phyloP scores from a whole-genome alignment of 2,113 vertebrate genomes.

The Pterocles gutturalis region DNA sequence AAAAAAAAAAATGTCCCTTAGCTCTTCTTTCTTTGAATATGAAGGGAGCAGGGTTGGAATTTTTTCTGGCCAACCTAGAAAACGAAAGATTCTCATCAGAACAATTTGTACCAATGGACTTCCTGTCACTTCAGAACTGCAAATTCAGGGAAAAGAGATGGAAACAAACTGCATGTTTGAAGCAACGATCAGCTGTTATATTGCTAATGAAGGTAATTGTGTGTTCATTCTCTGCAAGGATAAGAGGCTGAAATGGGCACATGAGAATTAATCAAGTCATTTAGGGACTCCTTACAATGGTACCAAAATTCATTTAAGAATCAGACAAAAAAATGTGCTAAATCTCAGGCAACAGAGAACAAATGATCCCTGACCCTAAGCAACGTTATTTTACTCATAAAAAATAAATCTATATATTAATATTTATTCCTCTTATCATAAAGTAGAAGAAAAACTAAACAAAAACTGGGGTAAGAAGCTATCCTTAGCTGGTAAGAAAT shows the following conservation, averaged over 20 bases:
- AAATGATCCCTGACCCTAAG: background rate
- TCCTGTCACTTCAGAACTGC: background rate
- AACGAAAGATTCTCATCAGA: background rate
- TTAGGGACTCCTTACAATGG: background rate
- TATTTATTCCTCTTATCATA: background rate
- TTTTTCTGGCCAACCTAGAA: background rate
- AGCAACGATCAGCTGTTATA: background rate
- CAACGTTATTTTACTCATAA: background rate
- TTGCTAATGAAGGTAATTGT: conserved; percentile 6
- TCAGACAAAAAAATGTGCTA: background rate
- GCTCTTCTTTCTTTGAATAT: background rate
- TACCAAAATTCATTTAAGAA: background rate
- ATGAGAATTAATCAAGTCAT: background rate
- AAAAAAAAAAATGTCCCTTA: background rate
- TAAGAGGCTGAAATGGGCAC: background rate
- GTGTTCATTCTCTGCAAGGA: background rate
- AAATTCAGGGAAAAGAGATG: background rate
- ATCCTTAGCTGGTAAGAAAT: background rate
- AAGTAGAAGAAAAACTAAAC: background rate
- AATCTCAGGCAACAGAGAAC: background rate
- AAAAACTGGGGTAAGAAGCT: background rate
- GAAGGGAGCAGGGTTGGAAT: background rate
- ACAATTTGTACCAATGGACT: background rate
- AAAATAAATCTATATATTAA: background rate
- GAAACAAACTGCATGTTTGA: background rate